These are phyloP conservation scores for Andricus grossulariae DNA, from an alignment of 1,140 invertebrate species.

Conservation along the genomic window DNA sequence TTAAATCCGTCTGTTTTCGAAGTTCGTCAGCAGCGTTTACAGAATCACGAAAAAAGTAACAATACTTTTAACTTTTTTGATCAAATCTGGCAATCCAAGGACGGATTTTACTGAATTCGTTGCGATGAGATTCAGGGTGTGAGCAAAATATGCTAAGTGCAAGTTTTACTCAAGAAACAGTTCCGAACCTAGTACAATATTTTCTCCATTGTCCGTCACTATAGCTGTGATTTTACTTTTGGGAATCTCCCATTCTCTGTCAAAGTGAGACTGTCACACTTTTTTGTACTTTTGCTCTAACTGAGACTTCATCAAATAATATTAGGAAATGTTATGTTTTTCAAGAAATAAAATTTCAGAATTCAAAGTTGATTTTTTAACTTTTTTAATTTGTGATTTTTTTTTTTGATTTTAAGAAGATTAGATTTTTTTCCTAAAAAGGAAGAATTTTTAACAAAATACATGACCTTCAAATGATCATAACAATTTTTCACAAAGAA, in stretches of 20 bases:
- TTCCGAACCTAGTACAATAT: slow-evolving; percentile 46
- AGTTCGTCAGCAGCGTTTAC: slow-evolving; percentile 42
- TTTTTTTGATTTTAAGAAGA: no score
- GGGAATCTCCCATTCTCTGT: slow-evolving; percentile 52
- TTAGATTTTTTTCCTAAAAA: no score
- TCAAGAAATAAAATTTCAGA: no score
- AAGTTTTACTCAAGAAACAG: slow-evolving; percentile 44
- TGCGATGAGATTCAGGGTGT: slow-evolving; percentile 10
- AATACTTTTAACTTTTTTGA: slow-evolving; percentile 48
- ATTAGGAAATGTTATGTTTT: no score
- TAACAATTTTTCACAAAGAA: no score
- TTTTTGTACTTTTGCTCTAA: no score
- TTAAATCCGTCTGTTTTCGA: slow-evolving; percentile 36
- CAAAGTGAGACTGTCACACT: no score
- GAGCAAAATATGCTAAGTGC: slow-evolving; percentile 46
- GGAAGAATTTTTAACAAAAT: no score
- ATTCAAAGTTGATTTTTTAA: no score
- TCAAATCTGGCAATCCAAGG: slow-evolving; percentile 23
- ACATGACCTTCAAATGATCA: no score
- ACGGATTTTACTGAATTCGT: slow-evolving; percentile 37
- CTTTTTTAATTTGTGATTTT: no score
- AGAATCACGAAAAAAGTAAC: slow-evolving; percentile 50
- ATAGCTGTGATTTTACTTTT: slow-evolving; percentile 44
- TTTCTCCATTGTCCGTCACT: slow-evolving; percentile 49
- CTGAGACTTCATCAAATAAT: no score